Conservation (phyloP, 1,140 invertebrate genomes). For the Drosophila rhopaloa region DNA sequence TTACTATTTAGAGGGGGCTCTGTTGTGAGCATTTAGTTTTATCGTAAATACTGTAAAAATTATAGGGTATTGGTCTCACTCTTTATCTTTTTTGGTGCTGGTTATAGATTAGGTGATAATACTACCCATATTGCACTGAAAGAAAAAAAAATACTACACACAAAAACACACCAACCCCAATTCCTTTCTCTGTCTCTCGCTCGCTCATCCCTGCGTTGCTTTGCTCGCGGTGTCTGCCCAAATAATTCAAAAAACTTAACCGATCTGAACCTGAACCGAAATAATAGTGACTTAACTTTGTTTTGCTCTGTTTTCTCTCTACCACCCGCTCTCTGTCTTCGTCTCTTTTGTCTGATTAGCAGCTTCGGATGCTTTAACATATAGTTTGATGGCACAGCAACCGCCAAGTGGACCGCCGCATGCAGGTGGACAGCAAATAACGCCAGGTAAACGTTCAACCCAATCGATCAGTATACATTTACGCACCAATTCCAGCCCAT, state of each 20-base stretch:
- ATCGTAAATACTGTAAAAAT: conserved; percentile 14
- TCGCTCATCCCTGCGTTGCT: conserved; percentile 56
- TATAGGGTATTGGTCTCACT: not conserved
- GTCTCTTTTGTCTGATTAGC: conserved; percentile 57
- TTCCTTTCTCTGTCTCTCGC: conserved; percentile 2
- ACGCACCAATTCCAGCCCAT: not conserved
- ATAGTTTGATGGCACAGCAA: conserved; percentile 84
- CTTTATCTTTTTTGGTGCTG: conserved; percentile 26
- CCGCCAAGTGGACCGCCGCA: conserved; percentile 79
- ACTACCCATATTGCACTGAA: conserved; percentile 24
- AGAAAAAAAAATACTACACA: conserved; percentile 3
- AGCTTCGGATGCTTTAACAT: conserved; percentile 84
- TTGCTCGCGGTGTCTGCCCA: conserved; percentile 66
- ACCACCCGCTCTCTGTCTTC: conserved; percentile 27
- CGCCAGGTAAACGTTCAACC: conserved; percentile 64
- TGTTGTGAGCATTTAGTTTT: too few species aligned
- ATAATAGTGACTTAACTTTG: conserved; percentile 49
- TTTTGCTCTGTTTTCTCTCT: conserved; percentile 59
- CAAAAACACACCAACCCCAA: not conserved
- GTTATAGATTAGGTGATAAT: conserved; percentile 32
- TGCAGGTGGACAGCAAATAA: conserved; percentile 82
- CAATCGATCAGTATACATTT: conserved; percentile 23
- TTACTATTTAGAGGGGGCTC: too few species aligned
- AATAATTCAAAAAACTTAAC: conserved; percentile 1
- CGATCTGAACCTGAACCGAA: conserved; percentile 24